Conservation (phyloP, 2,113 vertebrate species). For the Henicopernis longicauda region DNA sequence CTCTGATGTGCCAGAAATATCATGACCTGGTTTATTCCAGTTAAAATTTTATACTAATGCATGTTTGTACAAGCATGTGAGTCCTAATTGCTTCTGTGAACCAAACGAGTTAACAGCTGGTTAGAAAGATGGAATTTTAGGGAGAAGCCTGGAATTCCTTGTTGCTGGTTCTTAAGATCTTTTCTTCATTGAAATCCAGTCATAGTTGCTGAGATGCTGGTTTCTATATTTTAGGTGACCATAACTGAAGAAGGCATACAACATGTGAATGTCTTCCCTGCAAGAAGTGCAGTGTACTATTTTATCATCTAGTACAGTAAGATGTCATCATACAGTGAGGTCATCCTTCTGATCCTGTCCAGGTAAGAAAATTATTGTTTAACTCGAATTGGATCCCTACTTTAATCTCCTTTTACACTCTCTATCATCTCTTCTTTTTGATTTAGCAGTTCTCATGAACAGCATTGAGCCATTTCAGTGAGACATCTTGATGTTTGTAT, state of each 20-base stretch:
- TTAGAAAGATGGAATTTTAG: background rate
- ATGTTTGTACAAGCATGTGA: background rate
- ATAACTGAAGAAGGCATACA: background rate
- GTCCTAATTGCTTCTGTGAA: background rate
- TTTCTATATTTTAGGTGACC: background rate
- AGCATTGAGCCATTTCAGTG: background rate
- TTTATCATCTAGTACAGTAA: background rate
- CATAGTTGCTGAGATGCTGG: background rate
- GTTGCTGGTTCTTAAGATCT: background rate
- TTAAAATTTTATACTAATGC: background rate
- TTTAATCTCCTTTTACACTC: background rate
- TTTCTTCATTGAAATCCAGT: background rate
- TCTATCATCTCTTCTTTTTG: background rate
- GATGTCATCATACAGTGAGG: background rate
- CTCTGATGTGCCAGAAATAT: background rate
- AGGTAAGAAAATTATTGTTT: background rate
- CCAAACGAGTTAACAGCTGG: background rate
- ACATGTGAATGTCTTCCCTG: background rate
- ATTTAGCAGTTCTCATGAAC: background rate
- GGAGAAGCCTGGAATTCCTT: background rate
- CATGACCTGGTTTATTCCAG: background rate
- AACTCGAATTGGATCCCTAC: background rate
- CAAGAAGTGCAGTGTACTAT: background rate
- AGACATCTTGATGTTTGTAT: background rate
- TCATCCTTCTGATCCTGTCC: background rate